phyloP scores from a whole-genome alignment of 2,113 vertebrate genomes.

The Narcine bancroftii region DNA sequence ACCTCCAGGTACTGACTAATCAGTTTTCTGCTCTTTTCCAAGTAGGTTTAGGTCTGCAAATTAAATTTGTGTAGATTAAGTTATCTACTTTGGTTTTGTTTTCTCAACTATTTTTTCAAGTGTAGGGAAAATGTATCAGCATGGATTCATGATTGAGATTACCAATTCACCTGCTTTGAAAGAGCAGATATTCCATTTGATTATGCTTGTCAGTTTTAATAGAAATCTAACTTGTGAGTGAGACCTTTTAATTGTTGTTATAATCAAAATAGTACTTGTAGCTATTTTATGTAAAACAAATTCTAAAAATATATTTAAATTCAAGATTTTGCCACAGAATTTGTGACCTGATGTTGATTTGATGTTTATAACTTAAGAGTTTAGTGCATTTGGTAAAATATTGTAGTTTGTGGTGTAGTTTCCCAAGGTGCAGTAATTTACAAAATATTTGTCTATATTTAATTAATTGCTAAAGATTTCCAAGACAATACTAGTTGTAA shows the following conservation, averaged over 20 bases:
- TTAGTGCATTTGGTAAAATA: not conserved
- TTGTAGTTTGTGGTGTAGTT: not conserved
- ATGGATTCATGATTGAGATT: not conserved
- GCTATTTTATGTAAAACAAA: not conserved
- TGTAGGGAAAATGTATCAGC: not conserved
- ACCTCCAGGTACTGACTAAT: constrained; percentile 73
- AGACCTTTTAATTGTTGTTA: not conserved
- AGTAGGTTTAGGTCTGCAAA: not conserved
- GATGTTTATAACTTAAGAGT: not conserved
- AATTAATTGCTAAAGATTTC: not conserved
- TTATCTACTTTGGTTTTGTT: not conserved
- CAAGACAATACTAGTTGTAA: not conserved
- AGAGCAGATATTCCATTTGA: too few relatives aligned
- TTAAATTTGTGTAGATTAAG: not conserved
- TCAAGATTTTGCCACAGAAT: not conserved
- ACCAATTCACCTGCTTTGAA: not conserved
- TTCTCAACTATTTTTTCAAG: not conserved
- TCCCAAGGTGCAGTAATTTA: not conserved
- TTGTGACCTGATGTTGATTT: too few relatives aligned
- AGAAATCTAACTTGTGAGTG: too few relatives aligned
- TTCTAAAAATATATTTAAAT: not conserved
- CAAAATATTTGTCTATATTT: not conserved
- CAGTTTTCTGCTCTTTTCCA: not conserved
- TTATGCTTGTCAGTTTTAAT: not conserved
- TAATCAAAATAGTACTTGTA: not conserved